Conservation (phyloP, 2,888 invertebrate species). For the Gonocerus acuteangulatus region DNA sequence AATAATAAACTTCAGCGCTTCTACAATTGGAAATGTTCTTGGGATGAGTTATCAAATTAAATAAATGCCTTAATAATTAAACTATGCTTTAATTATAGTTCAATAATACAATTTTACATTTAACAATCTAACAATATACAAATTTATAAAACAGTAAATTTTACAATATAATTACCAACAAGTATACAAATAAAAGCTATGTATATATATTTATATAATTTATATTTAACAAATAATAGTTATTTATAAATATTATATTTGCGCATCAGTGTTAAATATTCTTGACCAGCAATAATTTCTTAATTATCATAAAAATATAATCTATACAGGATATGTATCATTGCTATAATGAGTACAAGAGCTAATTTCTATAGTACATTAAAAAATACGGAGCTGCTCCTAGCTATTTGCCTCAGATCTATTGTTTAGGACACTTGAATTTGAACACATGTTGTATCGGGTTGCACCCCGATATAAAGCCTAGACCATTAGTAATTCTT, state of each 20-base stretch:
- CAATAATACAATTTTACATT: constrained; percentile 19
- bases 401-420: background rate
- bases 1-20: constrained; percentile 1
- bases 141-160: constrained; percentile 25
- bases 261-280: constrained; percentile 12
- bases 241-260: constrained; percentile 17
- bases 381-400: constrained; percentile 3
- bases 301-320: constrained; percentile 25
- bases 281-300: constrained; percentile 11
- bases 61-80: constrained; percentile 16
- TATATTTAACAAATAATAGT: constrained; percentile 20
- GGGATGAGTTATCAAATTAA: constrained; percentile 1
- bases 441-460: constrained; percentile 18
- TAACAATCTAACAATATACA: constrained; percentile 20
- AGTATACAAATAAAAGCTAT: constrained; percentile 27
- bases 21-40: constrained; percentile 12
- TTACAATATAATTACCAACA: constrained; percentile 19
- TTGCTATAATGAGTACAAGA: constrained; percentile 25
- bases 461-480: constrained; percentile 1
- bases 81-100: constrained; percentile 20
- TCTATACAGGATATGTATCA: constrained; percentile 26
- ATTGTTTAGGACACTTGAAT: constrained; percentile 24
- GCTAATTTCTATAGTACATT: constrained; percentile 14
- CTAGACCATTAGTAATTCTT: constrained; percentile 5
- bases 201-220: constrained; percentile 16